phyloP scores from a whole-genome alignment of 2,888 invertebrate genomes.

The Phengaris alcon region DNA sequence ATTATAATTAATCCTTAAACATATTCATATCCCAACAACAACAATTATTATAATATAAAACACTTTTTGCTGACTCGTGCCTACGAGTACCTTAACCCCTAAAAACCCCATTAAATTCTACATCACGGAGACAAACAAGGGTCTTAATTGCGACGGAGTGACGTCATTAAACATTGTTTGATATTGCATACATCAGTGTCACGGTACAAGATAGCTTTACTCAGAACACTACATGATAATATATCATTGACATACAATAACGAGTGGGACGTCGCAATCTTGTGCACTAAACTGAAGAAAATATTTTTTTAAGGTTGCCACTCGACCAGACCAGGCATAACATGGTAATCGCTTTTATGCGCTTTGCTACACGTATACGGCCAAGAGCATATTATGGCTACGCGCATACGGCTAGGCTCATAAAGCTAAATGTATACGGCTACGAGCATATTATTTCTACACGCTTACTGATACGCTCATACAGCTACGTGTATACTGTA shows the following conservation, averaged over 20 bases:
- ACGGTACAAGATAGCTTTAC: constrained; percentile 4
- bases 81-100: not conserved
- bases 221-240: not conserved
- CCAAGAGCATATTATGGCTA: not conserved
- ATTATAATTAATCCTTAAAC: too few relatives aligned
- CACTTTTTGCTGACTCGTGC: not conserved
- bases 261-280: not conserved
- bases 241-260: not conserved
- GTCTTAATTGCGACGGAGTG: not conserved
- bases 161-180: constrained; percentile 17
- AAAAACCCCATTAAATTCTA: not conserved
- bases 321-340: too few relatives aligned
- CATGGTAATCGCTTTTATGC: not conserved
- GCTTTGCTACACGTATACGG: not conserved
- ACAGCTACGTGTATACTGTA: too few relatives aligned
- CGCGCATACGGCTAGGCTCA: not conserved
- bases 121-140: constrained; percentile 3
- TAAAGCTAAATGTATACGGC: too few relatives aligned
- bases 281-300: not conserved
- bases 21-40: not conserved
- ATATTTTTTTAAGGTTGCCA: not conserved
- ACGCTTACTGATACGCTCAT: too few relatives aligned
- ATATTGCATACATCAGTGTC: constrained; percentile 15
- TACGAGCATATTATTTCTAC: too few relatives aligned
- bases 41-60: not conserved